Conservation (phyloP, 1,140 invertebrate genomes). For the Macrosteles quadrilineatus region DNA sequence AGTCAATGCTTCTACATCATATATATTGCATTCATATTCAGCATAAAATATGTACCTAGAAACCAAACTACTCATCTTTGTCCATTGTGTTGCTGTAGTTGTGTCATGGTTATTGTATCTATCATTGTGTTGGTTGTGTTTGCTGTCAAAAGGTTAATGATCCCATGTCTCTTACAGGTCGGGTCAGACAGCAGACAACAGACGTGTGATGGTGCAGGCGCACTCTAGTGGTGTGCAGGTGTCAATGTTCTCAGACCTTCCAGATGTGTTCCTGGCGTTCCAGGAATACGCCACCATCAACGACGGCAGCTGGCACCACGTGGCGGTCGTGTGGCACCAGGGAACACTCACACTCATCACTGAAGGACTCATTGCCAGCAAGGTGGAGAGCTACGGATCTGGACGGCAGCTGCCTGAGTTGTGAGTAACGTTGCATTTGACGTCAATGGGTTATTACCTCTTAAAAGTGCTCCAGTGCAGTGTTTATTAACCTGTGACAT, state of each 20-base stretch:
- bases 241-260: conserved; percentile 82
- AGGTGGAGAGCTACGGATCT: conserved; percentile 80
- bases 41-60: too few species aligned
- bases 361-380: conserved; percentile 90
- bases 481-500: too few species aligned
- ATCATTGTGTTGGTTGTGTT: too few species aligned
- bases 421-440: too few species aligned
- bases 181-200: conserved; percentile 75
- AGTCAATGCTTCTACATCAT: too few species aligned
- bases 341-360: conserved; percentile 86
- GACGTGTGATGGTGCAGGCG: conserved; percentile 81
- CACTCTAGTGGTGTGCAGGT: conserved; percentile 89
- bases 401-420: conserved; percentile 75
- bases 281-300: conserved; percentile 91
- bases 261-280: conserved; percentile 89
- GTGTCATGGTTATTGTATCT: too few species aligned
- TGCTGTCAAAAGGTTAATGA: too few species aligned
- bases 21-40: too few species aligned
- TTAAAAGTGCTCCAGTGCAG: too few species aligned
- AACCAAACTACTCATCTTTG: too few species aligned
- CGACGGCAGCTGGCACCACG: conserved; percentile 96
- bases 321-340: conserved; percentile 91
- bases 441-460: too few species aligned
- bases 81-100: too few species aligned
- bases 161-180: conserved; percentile 62